These are phyloP conservation scores for Hermetia illucens DNA, from an alignment of 1,140 invertebrate genomes.

Conservation along the genomic window DNA sequence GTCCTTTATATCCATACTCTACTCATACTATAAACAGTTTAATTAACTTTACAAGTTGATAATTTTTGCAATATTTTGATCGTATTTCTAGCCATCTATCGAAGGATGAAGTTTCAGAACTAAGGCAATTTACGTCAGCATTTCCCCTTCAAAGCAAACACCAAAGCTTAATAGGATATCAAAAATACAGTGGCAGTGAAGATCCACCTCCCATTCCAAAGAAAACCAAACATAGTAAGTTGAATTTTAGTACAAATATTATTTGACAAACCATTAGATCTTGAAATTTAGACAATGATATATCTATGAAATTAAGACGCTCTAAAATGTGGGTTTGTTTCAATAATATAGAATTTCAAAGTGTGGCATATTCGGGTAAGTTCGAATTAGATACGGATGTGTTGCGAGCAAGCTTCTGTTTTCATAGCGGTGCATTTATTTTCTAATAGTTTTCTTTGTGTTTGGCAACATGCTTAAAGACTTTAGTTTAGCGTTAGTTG, in stretches of 20 bases:
- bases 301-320: too few species aligned
- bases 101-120: conserved; percentile 2
- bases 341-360: conserved; percentile 70
- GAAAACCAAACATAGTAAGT: conserved; percentile 90
- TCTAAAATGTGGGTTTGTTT: conserved; percentile 28
- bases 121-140: conserved; percentile 1
- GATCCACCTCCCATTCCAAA: conserved; percentile 77
- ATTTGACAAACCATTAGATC: too few species aligned
- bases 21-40: too few species aligned
- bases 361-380: conserved; percentile 87
- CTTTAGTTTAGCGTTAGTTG: too few species aligned
- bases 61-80: too few species aligned
- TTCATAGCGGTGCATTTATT: conserved; percentile 2
- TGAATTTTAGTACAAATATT: conserved; percentile 7
- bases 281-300: too few species aligned
- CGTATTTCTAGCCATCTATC: neutral
- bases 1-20: too few species aligned
- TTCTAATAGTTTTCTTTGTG: neutral
- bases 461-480: neutral
- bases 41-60: too few species aligned
- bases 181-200: conserved; percentile 32
- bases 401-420: neutral
- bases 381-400: conserved; percentile 24
- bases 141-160: conserved; percentile 18
- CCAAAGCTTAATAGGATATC: conserved; percentile 24